A percentile compares a stretch with the other conserved stretches of the same genome.
These are phyloP conservation scores for Neocrepidodera transversa DNA, from an alignment of 2,888 invertebrate species.

Conservation along the genomic window DNA sequence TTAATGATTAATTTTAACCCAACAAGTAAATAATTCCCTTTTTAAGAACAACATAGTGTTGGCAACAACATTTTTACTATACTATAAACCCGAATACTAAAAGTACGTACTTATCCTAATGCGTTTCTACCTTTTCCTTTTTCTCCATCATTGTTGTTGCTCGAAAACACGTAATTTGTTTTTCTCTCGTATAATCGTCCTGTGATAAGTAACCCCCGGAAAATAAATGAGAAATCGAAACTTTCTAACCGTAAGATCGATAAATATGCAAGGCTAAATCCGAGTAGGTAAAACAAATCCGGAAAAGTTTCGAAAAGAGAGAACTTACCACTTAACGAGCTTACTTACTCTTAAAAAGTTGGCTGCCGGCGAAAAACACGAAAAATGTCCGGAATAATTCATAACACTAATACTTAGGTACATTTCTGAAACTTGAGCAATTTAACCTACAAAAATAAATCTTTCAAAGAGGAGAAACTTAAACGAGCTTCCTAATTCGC, in stretches of 20 bases:
- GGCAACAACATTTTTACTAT: no score
- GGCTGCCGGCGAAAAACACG: slow-evolving; percentile 23
- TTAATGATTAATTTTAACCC: no score
- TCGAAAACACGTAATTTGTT: neutral
- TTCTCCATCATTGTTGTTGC: neutral
- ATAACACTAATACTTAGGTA: slow-evolving; percentile 30
- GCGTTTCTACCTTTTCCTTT: neutral
- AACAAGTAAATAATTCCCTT: no score
- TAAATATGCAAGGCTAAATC: slow-evolving; percentile 23
- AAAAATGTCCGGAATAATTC: slow-evolving; percentile 32
- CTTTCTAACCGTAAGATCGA: neutral
- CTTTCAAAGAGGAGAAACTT: slow-evolving; percentile 20
- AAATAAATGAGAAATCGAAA: slow-evolving; percentile 12
- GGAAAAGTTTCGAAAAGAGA: slow-evolving; percentile 1
- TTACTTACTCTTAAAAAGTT: slow-evolving; percentile 15
- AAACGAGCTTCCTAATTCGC: slow-evolving; percentile 21
- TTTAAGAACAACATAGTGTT: no score
- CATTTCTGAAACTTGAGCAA: slow-evolving; percentile 30
- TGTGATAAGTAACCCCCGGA: neutral
- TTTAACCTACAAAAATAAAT: slow-evolving; percentile 32
- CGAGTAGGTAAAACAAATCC: slow-evolving; percentile 22
- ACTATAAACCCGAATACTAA: no score
- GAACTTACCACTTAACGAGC: slow-evolving; percentile 19
- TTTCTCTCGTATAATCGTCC: neutral
- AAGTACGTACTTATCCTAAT: neutral